A percentile compares a stretch with the other conserved stretches of the same genome.
phyloP scores from a whole-genome alignment of 2,888 invertebrate species.

The Sympetrum striolatum region DNA sequence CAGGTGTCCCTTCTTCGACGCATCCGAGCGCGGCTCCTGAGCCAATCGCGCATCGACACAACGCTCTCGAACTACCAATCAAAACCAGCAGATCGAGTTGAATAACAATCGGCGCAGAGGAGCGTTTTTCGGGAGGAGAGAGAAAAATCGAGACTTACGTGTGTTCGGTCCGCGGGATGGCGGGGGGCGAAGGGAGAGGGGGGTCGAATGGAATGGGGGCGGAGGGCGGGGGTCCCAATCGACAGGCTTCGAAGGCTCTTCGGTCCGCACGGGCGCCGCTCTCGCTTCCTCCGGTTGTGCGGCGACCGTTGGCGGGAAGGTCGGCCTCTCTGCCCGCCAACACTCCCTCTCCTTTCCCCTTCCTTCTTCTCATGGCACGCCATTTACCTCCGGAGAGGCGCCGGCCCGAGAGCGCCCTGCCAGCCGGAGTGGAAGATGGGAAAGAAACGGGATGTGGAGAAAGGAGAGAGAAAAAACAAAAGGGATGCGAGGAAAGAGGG shows the following conservation, averaged over 20 bases:
- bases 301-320: neutral
- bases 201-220: neutral
- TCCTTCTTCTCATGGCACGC: constrained; percentile 37
- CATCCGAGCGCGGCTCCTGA: too few relatives aligned
- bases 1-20: too few relatives aligned
- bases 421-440: constrained; percentile 45
- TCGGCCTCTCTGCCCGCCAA: neutral
- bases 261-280: neutral
- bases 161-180: neutral
- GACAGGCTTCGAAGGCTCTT: neutral
- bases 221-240: neutral
- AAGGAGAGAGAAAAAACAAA: neutral
- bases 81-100: too few relatives aligned
- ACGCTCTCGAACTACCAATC: too few relatives aligned
- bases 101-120: neutral
- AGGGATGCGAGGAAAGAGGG: neutral
- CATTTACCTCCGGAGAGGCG: constrained; percentile 45
- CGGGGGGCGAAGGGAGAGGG: neutral
- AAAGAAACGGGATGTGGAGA: neutral
- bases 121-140: neutral
- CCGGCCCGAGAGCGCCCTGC: constrained; percentile 29
- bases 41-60: too few relatives aligned
- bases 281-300: neutral
- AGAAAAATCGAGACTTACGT: neutral
- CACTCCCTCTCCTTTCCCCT: constrained; percentile 55